Percentiles rank a stretch among this genome's conserved stretches.
Evolutionary conservation across 2,113 vertebrate species (phyloP).

Genomic region (Podiceps cristatus): DNA sequence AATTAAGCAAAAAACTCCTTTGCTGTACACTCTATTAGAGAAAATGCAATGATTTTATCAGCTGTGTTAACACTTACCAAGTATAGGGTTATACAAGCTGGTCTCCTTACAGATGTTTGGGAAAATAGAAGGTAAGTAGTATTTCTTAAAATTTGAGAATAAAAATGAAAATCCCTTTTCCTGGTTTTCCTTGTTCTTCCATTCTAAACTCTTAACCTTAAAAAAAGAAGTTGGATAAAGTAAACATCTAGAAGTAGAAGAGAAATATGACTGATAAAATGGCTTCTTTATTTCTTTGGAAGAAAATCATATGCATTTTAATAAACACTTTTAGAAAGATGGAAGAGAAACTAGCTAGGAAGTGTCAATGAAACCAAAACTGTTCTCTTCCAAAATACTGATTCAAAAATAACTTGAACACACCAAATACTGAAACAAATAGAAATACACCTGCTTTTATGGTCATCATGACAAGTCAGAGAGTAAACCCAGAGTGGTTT

Average conservation of each 20-base stretch:
- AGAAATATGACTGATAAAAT: background rate
- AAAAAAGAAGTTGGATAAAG: background rate
- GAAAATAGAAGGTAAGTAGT: conserved; percentile 98
- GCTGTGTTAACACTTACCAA: conserved; percentile 83
- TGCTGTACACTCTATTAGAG: background rate
- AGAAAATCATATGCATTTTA: background rate
- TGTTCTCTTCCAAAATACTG: background rate
- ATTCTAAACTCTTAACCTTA: conserved; percentile 98
- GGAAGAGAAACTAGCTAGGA: background rate
- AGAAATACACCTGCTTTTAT: background rate
- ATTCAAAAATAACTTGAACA: background rate
- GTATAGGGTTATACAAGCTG: conserved; percentile 93
- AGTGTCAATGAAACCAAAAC: background rate
- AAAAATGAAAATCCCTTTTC: conserved; percentile 98
- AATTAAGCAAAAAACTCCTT: background rate
- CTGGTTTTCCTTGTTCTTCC: conserved; percentile 98
- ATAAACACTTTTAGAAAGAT: background rate
- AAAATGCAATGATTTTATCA: background rate
- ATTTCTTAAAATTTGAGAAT: conserved; percentile 97
- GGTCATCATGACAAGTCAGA: background rate
- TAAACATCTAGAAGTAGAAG: background rate
- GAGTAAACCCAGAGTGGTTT: background rate
- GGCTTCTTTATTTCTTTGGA: background rate
- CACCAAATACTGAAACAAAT: background rate
- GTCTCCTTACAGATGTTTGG: conserved; percentile 96